Base-by-base conservation (phyloP, 2,888 invertebrate species). In the Mesochorus sp. region DNA sequence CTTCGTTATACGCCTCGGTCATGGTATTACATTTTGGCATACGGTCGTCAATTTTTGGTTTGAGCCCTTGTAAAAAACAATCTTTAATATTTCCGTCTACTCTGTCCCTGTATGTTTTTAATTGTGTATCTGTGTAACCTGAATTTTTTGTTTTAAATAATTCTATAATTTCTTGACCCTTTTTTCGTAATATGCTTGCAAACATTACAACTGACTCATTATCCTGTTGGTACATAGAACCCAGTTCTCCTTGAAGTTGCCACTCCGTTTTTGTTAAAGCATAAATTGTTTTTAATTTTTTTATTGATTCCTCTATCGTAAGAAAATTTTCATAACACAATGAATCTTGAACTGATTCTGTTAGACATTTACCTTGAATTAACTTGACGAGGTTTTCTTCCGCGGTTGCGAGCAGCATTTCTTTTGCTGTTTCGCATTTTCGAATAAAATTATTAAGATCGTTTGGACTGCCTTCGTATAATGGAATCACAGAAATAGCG, bases 21-120 rank as follows among this genome's bases (percentile, higher is more conserved):
- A 61, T 53, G 0, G 49, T 67, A 1, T 8, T 14, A 6, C 74
- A 75, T 14, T 12, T 1, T 0, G 67, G 17, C 59, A 75, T 42
- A 1, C 74, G 51, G 1, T 67, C 42, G 6, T 75, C 67, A 5
- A 75, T 75, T 42, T 75, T 59, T 0, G 26, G 12, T 21, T 6
- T 55, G 12, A 62, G 44, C 3, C 59, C 49, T n/a, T 61, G 3
- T 6, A 24, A 44, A 31, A 44, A n/a, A 47, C 28, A 17, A 17
- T 44, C 4, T 17, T 2, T 12, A 10, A 44, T 12, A 10, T 2
- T 24, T 6, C 6, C 14, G n/a, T 44, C 37, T 26, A 8, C 12
- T n/a, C 8, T 8, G 1, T 28, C n/a, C 10, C 26, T 37, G 19
- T 17, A 68, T 1, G 2, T 6, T 8, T 42, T 10, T 0, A 42